Conservation (phyloP, 2,113 vertebrate species). For the Syngnathoides biaculeatus region DNA sequence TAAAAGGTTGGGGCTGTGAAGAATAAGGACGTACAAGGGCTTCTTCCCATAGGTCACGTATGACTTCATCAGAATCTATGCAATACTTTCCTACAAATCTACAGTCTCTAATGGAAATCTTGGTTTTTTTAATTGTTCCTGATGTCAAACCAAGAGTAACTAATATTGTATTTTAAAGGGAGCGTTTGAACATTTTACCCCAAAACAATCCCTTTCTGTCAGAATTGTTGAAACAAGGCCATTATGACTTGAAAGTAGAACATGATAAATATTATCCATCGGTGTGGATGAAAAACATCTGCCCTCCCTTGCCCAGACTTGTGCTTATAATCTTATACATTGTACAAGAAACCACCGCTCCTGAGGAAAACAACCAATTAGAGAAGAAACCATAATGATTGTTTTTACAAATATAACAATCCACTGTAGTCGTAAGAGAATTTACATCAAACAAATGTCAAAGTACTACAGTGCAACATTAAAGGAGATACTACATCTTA, state of each 20-base stretch:
- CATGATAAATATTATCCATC: no score
- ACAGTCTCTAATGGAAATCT: neutral
- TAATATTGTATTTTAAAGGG: neutral
- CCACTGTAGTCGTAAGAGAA: no score
- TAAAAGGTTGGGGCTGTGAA: conserved; percentile 38
- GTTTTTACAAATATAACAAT: neutral
- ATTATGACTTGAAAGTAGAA: no score
- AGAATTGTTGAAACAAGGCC: no score
- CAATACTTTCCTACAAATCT: neutral
- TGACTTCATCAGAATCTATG: conserved; percentile 19
- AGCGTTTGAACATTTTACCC: no score
- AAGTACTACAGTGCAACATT: no score
- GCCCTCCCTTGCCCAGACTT: neutral
- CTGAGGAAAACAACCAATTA: neutral
- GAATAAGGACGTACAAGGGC: conserved; percentile 38
- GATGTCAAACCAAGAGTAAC: neutral
- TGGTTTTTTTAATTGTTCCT: neutral
- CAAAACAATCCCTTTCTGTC: no score
- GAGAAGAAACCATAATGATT: neutral
- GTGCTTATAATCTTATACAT: no score
- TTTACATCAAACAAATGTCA: no score
- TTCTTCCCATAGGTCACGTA: conserved; percentile 22
- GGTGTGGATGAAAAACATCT: no score
- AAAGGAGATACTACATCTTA: no score
- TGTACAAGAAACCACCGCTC: no score